Base-by-base conservation (phyloP, 1,140 invertebrate species). In the Catajapyx aquilonaris region DNA sequence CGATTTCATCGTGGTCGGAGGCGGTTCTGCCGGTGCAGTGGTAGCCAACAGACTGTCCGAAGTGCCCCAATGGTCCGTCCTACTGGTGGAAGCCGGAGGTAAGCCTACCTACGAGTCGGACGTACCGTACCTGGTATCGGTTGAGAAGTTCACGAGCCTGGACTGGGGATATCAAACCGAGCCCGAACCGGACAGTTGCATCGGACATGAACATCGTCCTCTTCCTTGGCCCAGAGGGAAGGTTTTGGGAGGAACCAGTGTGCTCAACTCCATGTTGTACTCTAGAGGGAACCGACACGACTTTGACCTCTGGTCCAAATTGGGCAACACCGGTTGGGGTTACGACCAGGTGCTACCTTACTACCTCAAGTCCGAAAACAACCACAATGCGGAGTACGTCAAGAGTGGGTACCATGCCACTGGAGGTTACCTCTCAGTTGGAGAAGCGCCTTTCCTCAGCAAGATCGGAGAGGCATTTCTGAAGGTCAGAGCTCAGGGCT, bases 201-300 rank as follows among this genome's bases (percentile, higher is more conserved):
- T 84, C 13, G 73, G 69, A 1, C 72, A 83, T 39, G 66, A 66
- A 5, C 73, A 75, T 20, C 62, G 71, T 39, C 67, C 69, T 38
- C 84, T 78, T 52, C 76, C 72, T 46, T 84, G 80, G 81, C 78
- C 81, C 0, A 65, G 79, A 50, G 81, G 80, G 49, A 87, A 86
- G 59, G 76, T 84, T 0, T 53, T 88, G 2, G 88, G 88, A 15
- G 90, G 90, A 2, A 91, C 84, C 1, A 88, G 85, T 19, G 83
- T 87, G 0, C 71, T 96, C 58, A 96, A 96, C 54, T 87, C 86
- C 2, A 95, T 96, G 88, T 87, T 87, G 59, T 95, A 96, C 54
- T 86, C 94, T 39, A 65, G 91, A 34, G 91, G 90, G 2, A 81
- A 87, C 46, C 68, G 75, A 7, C 72, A 72, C 44, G 91, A 96